phyloP scores from a whole-genome alignment of 2,113 vertebrate genomes.

The Nestor notabilis region DNA sequence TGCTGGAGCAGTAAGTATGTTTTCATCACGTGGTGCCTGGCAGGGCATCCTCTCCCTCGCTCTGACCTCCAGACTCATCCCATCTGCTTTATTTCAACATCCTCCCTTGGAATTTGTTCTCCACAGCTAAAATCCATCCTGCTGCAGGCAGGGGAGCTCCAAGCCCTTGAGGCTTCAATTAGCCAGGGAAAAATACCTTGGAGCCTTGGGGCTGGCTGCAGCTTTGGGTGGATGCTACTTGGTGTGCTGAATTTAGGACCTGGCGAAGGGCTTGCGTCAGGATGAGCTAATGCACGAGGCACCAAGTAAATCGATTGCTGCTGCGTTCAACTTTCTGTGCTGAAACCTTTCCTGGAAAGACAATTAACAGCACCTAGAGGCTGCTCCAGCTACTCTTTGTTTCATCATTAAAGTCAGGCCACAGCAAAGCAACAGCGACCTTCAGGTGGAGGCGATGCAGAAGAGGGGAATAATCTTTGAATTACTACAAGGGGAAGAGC shows the following conservation, averaged over 20 bases:
- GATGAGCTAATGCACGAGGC: neutral
- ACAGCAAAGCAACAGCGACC: neutral
- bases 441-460: neutral
- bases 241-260: neutral
- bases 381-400: neutral
- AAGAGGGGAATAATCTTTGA: neutral
- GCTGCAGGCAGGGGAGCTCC: neutral
- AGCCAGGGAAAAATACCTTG: neutral
- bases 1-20: neutral
- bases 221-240: neutral
- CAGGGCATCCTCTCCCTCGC: neutral
- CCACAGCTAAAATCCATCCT: neutral
- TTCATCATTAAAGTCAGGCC: slow-evolving; percentile 12
- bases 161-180: neutral
- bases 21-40: neutral
- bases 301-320: accelerated
- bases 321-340: neutral
- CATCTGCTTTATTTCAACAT: slow-evolving; percentile 3
- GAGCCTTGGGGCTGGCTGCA: neutral
- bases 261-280: neutral
- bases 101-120: neutral
- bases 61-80: neutral
- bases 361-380: neutral
- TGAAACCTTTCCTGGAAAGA: slow-evolving; percentile 22
- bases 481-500: neutral